phyloP scores from a whole-genome alignment of 2,888 invertebrate species.

The Tricholauxania praeusta region DNA sequence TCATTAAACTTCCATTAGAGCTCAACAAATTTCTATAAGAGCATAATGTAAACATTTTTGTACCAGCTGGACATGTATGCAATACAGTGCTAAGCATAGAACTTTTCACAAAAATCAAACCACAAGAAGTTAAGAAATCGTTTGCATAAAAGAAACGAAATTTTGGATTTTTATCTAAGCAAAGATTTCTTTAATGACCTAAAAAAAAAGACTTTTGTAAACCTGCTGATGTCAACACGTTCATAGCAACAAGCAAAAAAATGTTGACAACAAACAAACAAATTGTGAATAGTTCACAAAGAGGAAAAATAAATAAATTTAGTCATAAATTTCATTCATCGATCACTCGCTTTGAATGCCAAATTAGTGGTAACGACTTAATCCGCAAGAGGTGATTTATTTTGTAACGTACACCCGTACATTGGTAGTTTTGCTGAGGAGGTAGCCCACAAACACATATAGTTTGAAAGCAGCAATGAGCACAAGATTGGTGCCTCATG shows the following conservation, averaged over 20 bases:
- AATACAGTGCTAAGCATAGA: too few species aligned
- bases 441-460: background rate
- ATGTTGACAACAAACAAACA: background rate
- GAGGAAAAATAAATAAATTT: conserved; percentile 25
- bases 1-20: too few species aligned
- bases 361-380: conserved; percentile 22
- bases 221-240: conserved; percentile 6
- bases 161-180: background rate
- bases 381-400: background rate
- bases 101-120: background rate
- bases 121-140: background rate
- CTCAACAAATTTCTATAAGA: too few species aligned
- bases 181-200: background rate
- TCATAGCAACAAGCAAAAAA: background rate
- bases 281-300: conserved; percentile 33
- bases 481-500: background rate
- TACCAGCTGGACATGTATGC: too few species aligned
- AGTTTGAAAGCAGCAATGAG: background rate
- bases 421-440: background rate
- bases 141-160: background rate
- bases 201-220: too few species aligned
- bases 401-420: background rate
- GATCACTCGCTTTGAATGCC: conserved; percentile 27
- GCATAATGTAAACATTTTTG: too few species aligned
- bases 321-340: conserved; percentile 34